Conservation (phyloP, 2,113 vertebrate genomes). For the Rostratula benghalensis region DNA sequence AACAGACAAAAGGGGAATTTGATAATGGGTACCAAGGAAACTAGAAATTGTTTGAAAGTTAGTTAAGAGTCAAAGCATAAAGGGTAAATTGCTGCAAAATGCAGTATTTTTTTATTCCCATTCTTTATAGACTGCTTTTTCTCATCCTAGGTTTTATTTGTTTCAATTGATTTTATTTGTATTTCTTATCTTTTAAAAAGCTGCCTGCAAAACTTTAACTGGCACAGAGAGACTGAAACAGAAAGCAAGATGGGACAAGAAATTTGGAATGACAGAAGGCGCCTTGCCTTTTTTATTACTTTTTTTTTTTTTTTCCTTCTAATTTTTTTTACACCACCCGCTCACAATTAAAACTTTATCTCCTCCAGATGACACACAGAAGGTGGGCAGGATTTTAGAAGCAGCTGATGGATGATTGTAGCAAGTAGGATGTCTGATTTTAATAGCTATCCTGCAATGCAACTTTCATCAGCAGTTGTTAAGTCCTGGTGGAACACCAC, state of each 20-base stretch:
- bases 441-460: neutral
- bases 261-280: conserved; percentile 13
- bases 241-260: neutral
- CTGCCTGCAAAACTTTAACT: neutral
- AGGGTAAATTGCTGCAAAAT: neutral
- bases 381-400: conserved; percentile 42
- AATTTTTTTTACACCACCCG: neutral
- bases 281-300: neutral
- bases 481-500: neutral
- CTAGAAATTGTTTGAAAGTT: neutral
- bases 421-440: conserved; percentile 36
- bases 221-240: neutral
- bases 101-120: neutral
- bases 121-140: neutral
- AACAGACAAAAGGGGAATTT: neutral
- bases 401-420: conserved; percentile 8
- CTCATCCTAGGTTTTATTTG: neutral
- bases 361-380: conserved; percentile 29
- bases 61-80: neutral
- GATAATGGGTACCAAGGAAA: neutral
- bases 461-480: neutral
- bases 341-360: conserved; percentile 37
- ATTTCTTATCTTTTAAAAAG: neutral
- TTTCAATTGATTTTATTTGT: neutral
- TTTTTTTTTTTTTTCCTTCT: neutral